phyloP scores from a whole-genome alignment of 2,888 invertebrate genomes.

The Idaea aversata region DNA sequence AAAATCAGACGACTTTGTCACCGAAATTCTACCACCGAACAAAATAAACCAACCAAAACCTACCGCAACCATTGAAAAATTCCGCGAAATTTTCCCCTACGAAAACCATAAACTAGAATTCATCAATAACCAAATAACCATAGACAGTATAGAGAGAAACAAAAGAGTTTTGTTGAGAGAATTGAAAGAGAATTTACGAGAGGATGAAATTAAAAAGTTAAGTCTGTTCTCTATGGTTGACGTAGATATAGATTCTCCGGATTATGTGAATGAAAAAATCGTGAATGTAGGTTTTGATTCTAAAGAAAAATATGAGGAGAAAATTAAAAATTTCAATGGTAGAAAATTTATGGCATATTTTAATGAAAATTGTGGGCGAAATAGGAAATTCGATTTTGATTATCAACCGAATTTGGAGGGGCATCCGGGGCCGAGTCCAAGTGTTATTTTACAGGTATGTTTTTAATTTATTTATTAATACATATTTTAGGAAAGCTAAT shows the following conservation, averaged over 20 bases:
- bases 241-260: constrained; percentile 58
- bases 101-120: constrained; percentile 36
- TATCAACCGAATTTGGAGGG: constrained; percentile 88
- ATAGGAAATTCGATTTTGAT: constrained; percentile 88
- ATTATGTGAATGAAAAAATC: constrained; percentile 59
- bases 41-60: constrained; percentile 21
- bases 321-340: constrained; percentile 36
- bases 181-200: constrained; percentile 42
- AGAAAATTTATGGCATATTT: constrained; percentile 55
- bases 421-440: constrained; percentile 96
- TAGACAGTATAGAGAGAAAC: constrained; percentile 64
- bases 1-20: constrained; percentile 39
- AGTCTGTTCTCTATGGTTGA: constrained; percentile 75
- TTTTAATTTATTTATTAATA: background rate
- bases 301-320: constrained; percentile 50
- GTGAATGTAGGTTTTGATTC: constrained; percentile 63
- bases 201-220: constrained; percentile 51
- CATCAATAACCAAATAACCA: constrained; percentile 48
- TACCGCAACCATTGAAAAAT: constrained; percentile 20
- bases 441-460: constrained; percentile 90
- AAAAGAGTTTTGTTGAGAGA: constrained; percentile 54
- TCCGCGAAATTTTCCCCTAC: constrained; percentile 58
- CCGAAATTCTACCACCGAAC: constrained; percentile 51
- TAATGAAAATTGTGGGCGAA: constrained; percentile 44
- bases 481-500: too few species aligned